phyloP scores from a whole-genome alignment of 2,113 vertebrate genomes.

The Mustelus asterias region DNA sequence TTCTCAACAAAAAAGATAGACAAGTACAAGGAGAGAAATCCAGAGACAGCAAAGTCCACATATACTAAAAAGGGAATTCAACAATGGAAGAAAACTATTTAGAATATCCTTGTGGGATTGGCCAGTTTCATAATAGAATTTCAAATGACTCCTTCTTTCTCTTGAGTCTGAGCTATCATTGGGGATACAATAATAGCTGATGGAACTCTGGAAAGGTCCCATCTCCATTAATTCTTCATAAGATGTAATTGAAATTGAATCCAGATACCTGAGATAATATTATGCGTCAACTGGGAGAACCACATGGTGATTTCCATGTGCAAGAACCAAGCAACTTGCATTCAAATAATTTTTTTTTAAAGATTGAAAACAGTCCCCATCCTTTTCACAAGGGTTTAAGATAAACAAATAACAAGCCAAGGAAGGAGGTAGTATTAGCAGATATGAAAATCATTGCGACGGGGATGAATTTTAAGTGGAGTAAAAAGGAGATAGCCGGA shows the following conservation, averaged over 20 bases:
- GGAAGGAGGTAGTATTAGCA: background rate
- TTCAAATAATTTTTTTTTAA: background rate
- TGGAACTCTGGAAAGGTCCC: background rate
- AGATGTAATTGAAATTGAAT: background rate
- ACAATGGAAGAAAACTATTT: background rate
- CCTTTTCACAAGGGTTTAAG: background rate
- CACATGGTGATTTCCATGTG: background rate
- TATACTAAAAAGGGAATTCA: background rate
- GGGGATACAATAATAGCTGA: background rate
- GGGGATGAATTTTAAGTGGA: background rate
- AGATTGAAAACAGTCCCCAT: background rate
- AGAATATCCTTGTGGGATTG: background rate
- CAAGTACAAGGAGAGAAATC: background rate
- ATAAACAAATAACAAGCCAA: background rate
- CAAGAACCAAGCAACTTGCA: background rate
- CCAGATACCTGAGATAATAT: background rate
- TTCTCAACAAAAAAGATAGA: background rate
- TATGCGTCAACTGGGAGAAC: background rate
- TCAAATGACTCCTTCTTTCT: background rate
- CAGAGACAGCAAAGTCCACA: background rate
- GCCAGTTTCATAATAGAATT: background rate
- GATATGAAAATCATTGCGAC: background rate
- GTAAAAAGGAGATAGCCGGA: background rate
- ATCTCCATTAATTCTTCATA: background rate
- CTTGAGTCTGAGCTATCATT: background rate